Base-by-base conservation (phyloP, 1,140 invertebrate genomes). In the Drosophila bifasciata region DNA sequence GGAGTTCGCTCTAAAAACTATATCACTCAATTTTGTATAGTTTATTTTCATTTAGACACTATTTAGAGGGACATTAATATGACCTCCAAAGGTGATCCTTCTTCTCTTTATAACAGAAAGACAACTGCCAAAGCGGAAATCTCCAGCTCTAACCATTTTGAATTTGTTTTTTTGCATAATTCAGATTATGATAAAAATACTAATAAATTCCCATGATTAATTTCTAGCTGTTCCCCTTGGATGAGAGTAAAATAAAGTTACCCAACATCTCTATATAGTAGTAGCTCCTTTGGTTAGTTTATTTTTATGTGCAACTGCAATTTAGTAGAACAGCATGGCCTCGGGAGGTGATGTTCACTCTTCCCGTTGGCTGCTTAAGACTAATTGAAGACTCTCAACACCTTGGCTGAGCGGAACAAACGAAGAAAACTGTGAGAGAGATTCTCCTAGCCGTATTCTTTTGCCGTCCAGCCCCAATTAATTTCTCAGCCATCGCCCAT, bases 351-450 rank as follows among this genome's bases (percentile, higher is more conserved):
- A 45, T 17, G 41, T 40, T 63, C 45, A 49, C 52, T 63, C 70
- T 39, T 51, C 39, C 25, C 39, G 13, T 36, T 58, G 21, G 25
- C 32, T 57, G 36, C 52, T 36, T 11, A 40, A 53, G 60, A 52
- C 68, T 74, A 74, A 74, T 74, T 74, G 69, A 45, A 74, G 70
- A 46, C 60, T 63, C 70, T 73, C 70, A 55, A 62, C 68, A 73
- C 51, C 41, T 56, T 5, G 23, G 11, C 51, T 40, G 64, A 67
- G 39, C 57, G 57, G 57, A 40, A 46, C 56, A 17, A 28, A 17
- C 16, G 13, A 23, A 32, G 28, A 32, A 52, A 41, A 55, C 21
- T 55, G 23, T 74, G 70, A 64, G 69, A 64, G 69, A 74, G 70
- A 59, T 52, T 52, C 59, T 57, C 51, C 46, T n/a, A n/a, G n/a